Evolutionary conservation across 1,140 invertebrate genomes (phyloP).

Genomic region (Globodera rostochiensis): DNA sequence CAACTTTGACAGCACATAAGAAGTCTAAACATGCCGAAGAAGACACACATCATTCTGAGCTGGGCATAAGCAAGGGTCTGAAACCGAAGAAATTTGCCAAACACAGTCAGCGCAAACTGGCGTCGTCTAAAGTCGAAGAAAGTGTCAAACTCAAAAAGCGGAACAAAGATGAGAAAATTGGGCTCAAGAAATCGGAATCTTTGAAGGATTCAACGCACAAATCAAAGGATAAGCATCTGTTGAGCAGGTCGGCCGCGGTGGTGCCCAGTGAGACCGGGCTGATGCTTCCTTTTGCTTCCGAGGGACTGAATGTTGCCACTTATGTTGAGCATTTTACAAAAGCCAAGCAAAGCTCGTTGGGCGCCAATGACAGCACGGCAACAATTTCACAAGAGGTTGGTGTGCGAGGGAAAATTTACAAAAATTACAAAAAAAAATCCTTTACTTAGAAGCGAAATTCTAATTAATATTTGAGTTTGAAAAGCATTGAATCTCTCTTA

Average conservation of each 20-base stretch:
- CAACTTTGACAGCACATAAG: background rate
- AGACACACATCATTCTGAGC: background rate
- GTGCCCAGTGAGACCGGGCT: background rate
- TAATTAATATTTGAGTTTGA: too few relatives aligned
- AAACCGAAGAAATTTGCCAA: background rate
- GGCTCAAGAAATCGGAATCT: background rate
- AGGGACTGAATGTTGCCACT: constrained; percentile 1
- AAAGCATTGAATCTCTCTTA: background rate
- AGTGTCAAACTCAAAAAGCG: background rate
- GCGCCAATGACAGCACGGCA: background rate
- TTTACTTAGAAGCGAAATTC: too few relatives aligned
- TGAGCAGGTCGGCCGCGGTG: background rate
- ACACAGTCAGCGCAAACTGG: background rate
- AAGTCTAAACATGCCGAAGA: background rate
- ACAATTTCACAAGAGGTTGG: constrained; percentile 6
- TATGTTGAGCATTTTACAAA: background rate
- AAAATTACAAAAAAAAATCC: too few relatives aligned
- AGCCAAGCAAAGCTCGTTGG: background rate
- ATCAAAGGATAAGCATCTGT: background rate
- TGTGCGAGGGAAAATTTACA: background rate
- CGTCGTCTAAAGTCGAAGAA: background rate
- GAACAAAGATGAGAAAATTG: background rate
- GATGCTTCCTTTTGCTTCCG: background rate
- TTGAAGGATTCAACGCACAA: background rate
- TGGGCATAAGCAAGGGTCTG: constrained; percentile 4